A percentile compares a stretch with the other conserved stretches of the same genome.
Conservation (phyloP, 2,888 invertebrate species). For the Apotomis betuletana region DNA sequence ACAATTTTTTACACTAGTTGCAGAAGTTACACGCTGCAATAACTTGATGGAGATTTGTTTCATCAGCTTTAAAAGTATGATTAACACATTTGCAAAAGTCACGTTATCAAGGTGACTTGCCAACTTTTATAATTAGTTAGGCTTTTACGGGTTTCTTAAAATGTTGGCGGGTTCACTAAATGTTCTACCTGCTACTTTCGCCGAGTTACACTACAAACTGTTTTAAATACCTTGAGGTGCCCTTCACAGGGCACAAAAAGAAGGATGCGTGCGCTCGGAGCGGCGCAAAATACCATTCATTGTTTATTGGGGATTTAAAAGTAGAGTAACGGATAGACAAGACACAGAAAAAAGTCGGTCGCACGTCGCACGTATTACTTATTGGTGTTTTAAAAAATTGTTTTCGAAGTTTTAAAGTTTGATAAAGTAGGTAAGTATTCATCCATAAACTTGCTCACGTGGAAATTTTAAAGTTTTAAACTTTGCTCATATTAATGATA, state of each 20-base stretch:
- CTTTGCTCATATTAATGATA: too few species aligned
- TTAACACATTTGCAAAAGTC: conserved; percentile 37
- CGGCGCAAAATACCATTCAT: conserved; percentile 32
- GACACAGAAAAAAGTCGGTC: background rate
- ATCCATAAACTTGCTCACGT: background rate
- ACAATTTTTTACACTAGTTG: conserved; percentile 31
- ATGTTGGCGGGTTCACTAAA: conserved; percentile 8
- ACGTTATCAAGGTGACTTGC: conserved; percentile 39
- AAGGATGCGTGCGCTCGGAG: conserved; percentile 11
- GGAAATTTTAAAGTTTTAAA: too few species aligned
- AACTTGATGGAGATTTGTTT: conserved; percentile 11
- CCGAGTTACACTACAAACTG: conserved; percentile 9
- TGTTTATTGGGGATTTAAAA: conserved; percentile 13
- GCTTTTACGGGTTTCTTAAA: conserved; percentile 10
- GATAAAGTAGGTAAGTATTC: background rate
- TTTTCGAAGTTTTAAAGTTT: background rate
- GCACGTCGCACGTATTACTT: background rate
- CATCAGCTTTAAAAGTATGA: conserved; percentile 25
- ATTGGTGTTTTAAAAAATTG: too few species aligned
- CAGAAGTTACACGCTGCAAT: conserved; percentile 16
- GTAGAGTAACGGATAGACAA: conserved; percentile 3
- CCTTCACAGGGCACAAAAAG: conserved; percentile 25
- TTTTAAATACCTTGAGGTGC: conserved; percentile 16
- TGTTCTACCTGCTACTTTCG: conserved; percentile 30
- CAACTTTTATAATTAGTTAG: conserved; percentile 32